Base-by-base conservation (phyloP, 2,888 invertebrate species). In the Apodemia zela region DNA sequence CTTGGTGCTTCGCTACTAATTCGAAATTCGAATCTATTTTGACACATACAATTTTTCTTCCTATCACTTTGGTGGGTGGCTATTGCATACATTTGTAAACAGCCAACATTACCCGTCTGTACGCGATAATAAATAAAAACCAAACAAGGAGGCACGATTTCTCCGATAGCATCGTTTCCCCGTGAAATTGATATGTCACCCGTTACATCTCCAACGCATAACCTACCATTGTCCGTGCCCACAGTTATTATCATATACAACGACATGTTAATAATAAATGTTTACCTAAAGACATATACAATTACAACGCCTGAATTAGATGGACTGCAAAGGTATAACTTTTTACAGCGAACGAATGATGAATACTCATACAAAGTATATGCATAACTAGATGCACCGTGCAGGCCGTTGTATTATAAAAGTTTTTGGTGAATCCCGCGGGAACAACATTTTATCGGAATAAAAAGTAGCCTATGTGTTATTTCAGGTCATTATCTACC, bases 171-270 rank as follows among this genome's bases (percentile, higher is more conserved):
- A 65, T 61, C 51, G 65, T 68, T 67, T 67, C 69, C 72, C 69
- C 70, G 68, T 68, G 76, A 75, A 77, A 78, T 77, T 77, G 77
- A 78, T 77, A 78, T 74, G 76, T 77, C 73, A 77, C 72, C 67
- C 73, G 71, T 71, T 73, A 71, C 73, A 66, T 66, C 66, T 68
- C 67, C 67, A 67, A 71, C 71, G 72, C 72, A 71, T 72, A 71
- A 71, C 71, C 71, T 70, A 72, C 72, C 72, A 71, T 73, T 72
- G 73, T 72, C 68, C 71, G 63, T 69, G 71, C 69, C 68, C 65
- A 69, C 68, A 45, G 70, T 71, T 69, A 69, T 73, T 72, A 75
- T 74, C 72, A 73, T 75, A 74, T 75, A 73, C 69, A 66, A 49
- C 17, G 60, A 65, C 68, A 70, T 69, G 29, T 57, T 33, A 13